Evolutionary conservation across 1,140 invertebrate genomes (phyloP).

Genomic region (Euwallacea fornicatus): DNA sequence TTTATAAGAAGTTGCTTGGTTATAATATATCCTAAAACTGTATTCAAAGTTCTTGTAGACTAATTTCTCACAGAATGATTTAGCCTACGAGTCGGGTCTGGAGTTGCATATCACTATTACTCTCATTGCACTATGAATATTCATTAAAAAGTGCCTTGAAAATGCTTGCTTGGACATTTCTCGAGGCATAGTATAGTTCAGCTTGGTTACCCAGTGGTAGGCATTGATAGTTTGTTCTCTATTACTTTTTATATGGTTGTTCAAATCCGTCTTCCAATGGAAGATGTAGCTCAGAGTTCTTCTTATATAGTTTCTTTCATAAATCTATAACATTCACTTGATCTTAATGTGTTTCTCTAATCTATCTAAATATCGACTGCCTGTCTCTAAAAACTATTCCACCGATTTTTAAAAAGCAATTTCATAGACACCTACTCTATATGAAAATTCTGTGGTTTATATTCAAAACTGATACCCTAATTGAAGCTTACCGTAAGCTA

Average conservation of each 20-base stretch:
- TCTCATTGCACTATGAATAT: constrained; percentile 49
- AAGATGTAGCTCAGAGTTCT: constrained; percentile 50
- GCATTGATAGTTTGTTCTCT: too few relatives aligned
- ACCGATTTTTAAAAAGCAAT: too few relatives aligned
- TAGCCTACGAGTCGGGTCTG: constrained; percentile 57
- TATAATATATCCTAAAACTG: constrained; percentile 67
- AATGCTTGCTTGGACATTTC: neutral
- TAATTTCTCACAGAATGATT: neutral
- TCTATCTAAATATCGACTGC: too few relatives aligned
- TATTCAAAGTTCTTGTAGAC: neutral
- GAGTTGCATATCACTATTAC: constrained; percentile 60
- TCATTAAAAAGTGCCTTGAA: constrained; percentile 45
- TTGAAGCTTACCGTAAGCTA: too few relatives aligned
- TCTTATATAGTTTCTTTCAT: constrained; percentile 46
- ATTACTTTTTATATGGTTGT: neutral
- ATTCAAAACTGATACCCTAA: too few relatives aligned
- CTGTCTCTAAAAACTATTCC: too few relatives aligned
- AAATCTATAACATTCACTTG: constrained; percentile 40
- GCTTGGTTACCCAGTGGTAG: too few relatives aligned
- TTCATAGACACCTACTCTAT: too few relatives aligned
- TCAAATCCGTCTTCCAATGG: constrained; percentile 43
- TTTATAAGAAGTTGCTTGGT: constrained; percentile 62
- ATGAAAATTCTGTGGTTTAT: too few relatives aligned
- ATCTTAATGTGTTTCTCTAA: too few relatives aligned
- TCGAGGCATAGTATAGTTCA: too few relatives aligned